phyloP scores from a whole-genome alignment of 2,797 vertebrate genomes.

The Tiaroga cobitis region DNA sequence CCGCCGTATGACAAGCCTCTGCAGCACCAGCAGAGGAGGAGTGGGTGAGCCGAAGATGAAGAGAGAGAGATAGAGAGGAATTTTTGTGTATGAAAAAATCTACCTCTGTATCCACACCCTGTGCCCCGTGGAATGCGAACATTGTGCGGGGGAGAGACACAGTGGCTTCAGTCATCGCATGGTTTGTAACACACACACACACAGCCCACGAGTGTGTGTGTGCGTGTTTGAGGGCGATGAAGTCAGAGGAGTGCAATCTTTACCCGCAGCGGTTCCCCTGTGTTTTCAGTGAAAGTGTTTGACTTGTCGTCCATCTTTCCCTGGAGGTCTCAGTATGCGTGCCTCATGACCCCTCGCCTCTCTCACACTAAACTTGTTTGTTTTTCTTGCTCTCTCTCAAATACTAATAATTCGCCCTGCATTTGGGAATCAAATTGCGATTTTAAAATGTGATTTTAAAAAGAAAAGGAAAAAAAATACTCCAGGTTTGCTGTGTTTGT shows the following conservation, averaged over 20 bases:
- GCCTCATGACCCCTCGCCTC: background rate
- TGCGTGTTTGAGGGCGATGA: constrained; percentile 37
- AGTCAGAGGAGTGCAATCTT: constrained; percentile 34
- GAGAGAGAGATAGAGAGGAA: constrained; percentile 26
- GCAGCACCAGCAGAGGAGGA: constrained; percentile 29
- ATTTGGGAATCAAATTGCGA: background rate
- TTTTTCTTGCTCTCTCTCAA: background rate
- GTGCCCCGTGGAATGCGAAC: constrained; percentile 45
- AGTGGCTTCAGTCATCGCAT: constrained; percentile 45
- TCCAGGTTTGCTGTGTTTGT: background rate
- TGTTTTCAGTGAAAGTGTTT: constrained; percentile 29
- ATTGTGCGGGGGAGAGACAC: constrained; percentile 44
- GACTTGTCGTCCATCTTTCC: background rate
- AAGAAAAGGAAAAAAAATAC: background rate
- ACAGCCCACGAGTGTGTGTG: constrained; percentile 26
- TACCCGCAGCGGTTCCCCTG: constrained; percentile 26
- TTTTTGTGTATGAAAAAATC: constrained; percentile 26
- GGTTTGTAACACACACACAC: constrained; percentile 21
- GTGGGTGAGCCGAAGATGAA: constrained; percentile 10
- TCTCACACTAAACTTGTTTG: background rate
- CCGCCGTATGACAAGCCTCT: constrained; percentile 35
- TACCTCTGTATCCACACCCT: constrained; percentile 49
- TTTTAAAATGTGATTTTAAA: background rate
- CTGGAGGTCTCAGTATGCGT: background rate
- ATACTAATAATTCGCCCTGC: background rate